These are phyloP conservation scores for Strix uralensis DNA, from an alignment of 2,113 vertebrate genomes.

Conservation along the genomic window DNA sequence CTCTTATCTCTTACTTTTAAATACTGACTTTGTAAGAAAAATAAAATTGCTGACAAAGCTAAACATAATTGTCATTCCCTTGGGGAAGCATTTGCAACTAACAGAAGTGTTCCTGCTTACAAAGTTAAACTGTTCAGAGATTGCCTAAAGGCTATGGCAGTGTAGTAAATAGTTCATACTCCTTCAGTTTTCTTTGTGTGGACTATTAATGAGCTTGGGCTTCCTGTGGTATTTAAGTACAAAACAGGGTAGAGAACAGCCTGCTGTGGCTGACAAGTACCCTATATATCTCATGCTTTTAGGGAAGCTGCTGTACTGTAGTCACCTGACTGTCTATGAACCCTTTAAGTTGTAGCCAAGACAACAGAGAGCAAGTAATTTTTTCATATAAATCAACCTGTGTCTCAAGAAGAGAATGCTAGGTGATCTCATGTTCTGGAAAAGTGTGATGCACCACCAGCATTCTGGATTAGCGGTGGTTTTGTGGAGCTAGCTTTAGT, in stretches of 20 bases:
- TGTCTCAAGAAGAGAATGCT: background rate
- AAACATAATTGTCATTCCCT: background rate
- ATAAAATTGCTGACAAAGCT: conserved; percentile 29
- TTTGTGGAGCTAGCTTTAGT: background rate
- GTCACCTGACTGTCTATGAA: background rate
- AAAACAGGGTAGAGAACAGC: background rate
- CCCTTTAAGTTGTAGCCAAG: background rate
- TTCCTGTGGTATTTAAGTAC: background rate
- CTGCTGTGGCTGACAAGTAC: background rate
- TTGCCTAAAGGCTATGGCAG: background rate
- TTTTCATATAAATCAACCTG: background rate
- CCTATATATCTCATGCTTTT: background rate
- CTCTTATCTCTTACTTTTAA: background rate
- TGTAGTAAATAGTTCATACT: background rate
- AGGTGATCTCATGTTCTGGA: background rate
- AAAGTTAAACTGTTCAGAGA: background rate
- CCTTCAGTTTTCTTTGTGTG: background rate
- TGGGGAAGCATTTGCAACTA: background rate
- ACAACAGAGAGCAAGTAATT: background rate
- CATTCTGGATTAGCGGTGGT: background rate
- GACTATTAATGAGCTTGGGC: background rate
- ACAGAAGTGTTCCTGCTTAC: background rate
- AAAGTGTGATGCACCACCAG: background rate
- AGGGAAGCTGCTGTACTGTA: background rate
- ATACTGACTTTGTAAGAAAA: conserved; percentile 37